Base-by-base conservation (phyloP, 2,797 vertebrate genomes). In the Anguilla anguilla region DNA sequence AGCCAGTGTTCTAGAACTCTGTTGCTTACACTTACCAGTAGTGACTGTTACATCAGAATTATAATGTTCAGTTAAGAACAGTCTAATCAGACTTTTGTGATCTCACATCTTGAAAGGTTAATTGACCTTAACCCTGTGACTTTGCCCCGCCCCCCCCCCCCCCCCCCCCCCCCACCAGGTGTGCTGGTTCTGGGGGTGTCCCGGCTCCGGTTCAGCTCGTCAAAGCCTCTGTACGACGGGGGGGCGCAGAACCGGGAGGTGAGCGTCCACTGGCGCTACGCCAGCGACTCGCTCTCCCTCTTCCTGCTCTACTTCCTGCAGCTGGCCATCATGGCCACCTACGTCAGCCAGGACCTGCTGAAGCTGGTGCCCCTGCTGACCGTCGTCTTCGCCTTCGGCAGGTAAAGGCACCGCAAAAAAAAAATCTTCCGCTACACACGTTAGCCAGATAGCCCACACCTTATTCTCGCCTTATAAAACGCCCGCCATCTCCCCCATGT, bases 251-350 rank as follows among this genome's bases (percentile, higher is more conserved):
- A 96, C 90, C 91, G 55, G 85, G 96, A 98, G 85, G 97, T 98
- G 90, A 95, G 94, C 43, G 94, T 98, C 87, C 98, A 99, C 93
- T 94, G 95, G 87, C 95, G 93, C 85, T 99, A 95, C 0, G 93
- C 99, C 89, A 95, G 96, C n/a, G 97, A 99, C 83, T 98, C 98
- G 0, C 1, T 97, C 85, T 93, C 95, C 0, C 97, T 99, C 90
- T 99, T 99, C 93, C 94, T 98, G 89, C 96, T 99, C 90, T 99
- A 97, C 94, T 98, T 99, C 95, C 95, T 99, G 92, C 98, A 99
- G 93, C 94, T 99, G 86, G 94, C 96, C 0, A 96, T 98, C 90
- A 96, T 99, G 92, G 96, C 97, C 77, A 97, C 97, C 6, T 98
- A 99, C 93, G 92, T 99, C 86, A 95, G 94, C 0, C 98, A 98